Evolutionary conservation across 2,888 invertebrate species (phyloP), one percentile per base, ranked within the genome.

Genomic region (Diogma glabrata): DNA sequence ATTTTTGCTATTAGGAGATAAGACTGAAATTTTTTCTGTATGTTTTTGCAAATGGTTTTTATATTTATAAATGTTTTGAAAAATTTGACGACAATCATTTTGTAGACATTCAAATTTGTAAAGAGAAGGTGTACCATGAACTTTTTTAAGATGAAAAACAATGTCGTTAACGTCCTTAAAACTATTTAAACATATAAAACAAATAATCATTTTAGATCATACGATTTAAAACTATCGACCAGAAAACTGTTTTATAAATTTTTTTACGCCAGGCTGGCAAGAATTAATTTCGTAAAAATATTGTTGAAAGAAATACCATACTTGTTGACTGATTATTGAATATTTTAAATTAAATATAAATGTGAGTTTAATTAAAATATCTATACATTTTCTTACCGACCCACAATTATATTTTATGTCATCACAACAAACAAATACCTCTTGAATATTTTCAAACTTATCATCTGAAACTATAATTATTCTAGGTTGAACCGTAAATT

Each of bases 401-500:
- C 48, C 47, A 23, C 36, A 36, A 36, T 54, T 52, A 22, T 52
- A 54, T 28, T 28, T 54, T 4, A 52, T 17, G 2, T 26, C 48
- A 16, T 54, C 50, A 5, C 30, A 40, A 38, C 17, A 52, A 16
- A 54, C 50, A 36, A 49, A 52, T 17, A 52, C 43, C 2, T 52
- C 50, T 5, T 54, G 26, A 0, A 54, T 2, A 4, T 54, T 45
- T 5, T 22, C 10, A 8, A 52, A 5, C 38, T 52, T 23, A 6
- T 48, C 23, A 6, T 48, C 23, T 46, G 51, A 46, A 24, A 52
- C 52, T 17, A 54, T 48, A 4, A 52, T 40, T 16, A 52, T 22
- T 47, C 49, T 52, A 14, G 54, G 54, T 47, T 54, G 54, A 9
- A 54, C 12, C 3, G 36, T 36, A 4, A 16, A 24, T 43, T 40